Percentiles rank a stretch among this genome's conserved stretches.
phyloP scores from a whole-genome alignment of 1,140 invertebrate genomes.

The Oryzaephilus surinamensis region DNA sequence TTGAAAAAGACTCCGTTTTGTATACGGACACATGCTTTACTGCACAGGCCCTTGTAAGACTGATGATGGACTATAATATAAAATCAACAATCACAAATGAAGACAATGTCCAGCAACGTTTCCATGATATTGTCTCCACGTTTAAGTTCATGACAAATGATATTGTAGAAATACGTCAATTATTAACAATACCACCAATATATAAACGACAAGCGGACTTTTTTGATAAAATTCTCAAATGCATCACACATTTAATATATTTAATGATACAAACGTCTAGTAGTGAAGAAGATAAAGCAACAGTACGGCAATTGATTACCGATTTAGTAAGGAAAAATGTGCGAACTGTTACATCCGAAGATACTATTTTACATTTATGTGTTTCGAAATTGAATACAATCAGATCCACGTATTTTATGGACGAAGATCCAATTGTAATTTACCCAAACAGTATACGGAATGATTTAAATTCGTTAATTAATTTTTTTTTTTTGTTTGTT shows the following conservation, averaged over 20 bases:
- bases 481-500: conserved; percentile 20
- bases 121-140: conserved; percentile 61
- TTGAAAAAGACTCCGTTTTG: conserved; percentile 58
- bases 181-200: conserved; percentile 57
- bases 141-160: conserved; percentile 53
- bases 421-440: conserved; percentile 51
- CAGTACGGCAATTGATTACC: conserved; percentile 38
- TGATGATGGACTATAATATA: conserved; percentile 67
- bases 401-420: conserved; percentile 63
- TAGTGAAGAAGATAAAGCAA: conserved; percentile 38
- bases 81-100: conserved; percentile 43
- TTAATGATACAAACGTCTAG: conserved; percentile 54
- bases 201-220: conserved; percentile 69
- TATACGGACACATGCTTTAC: conserved; percentile 69
- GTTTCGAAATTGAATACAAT: conserved; percentile 71
- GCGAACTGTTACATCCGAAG: conserved; percentile 57
- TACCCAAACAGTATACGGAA: no score
- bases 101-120: conserved; percentile 47
- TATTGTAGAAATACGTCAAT: conserved; percentile 46
- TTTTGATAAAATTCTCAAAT: conserved; percentile 70
- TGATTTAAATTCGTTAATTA: not conserved
- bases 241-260: conserved; percentile 71
- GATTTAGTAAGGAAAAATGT: conserved; percentile 52
- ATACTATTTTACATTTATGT: conserved; percentile 70
- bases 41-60: conserved; percentile 63